Evolutionary conservation across 2,113 vertebrate species (phyloP), one percentile per base, ranked within the genome.

Genomic region (Argyrosomus japonicus): DNA sequence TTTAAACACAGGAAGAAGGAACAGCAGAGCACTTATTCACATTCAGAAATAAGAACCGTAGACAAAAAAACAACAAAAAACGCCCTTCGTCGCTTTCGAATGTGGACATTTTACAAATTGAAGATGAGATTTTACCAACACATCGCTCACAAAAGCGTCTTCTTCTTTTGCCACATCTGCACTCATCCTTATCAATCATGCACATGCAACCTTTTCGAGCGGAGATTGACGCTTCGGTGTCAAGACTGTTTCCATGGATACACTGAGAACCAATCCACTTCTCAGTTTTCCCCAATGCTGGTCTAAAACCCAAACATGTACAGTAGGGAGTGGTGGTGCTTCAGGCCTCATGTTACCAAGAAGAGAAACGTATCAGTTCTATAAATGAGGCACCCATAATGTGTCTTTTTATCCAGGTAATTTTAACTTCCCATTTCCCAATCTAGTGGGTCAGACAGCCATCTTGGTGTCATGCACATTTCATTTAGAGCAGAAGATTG

Each of bases 241-340:
- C 80, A 77, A 84, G 62, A 60, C 82, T 68, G 91, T 94, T 92
- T 83, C 92, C 91, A 93, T 91, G 88, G 91, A 79, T 91, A 92
- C 93, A 11, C 47, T 25, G 62, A 50, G 19, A 91, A 75, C 73
- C 85, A 88, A 88, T 84, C 81, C 61, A 82, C 72, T 53, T 65
- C 81, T 71, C 21, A 57, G 81, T 75, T 61, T 85, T 84, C n/a
- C 40, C 63, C 56, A 13, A 50, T 54, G 64, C 80, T 75, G 68
- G 65, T 85, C 69, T 81, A 48, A 85, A 88, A 87, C 75, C 62
- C 75, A 85, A 85, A 88, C 86, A 88, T 82, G 65, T 25, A 29
- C 57, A 29, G 56, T 27, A 54, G 54, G 47, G 23, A 21, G 47
- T 36, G 75, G 32, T 71, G 65, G n/a, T 29, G 67, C 32, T 77